Evolutionary conservation across 2,888 invertebrate genomes (phyloP).

Genomic region (Abrostola tripartita): DNA sequence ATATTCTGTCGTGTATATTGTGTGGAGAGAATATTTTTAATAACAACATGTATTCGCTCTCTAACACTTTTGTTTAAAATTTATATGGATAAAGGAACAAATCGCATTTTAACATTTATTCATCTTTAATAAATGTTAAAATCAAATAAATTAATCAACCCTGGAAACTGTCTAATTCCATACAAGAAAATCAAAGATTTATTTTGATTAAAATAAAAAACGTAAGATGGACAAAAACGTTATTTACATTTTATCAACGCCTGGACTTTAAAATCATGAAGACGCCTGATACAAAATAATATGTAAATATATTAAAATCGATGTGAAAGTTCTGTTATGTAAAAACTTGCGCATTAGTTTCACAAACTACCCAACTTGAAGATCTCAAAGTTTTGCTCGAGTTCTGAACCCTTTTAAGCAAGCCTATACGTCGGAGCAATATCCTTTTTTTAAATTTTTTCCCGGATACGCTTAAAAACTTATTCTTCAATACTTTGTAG

Average conservation of each 20-base stretch:
- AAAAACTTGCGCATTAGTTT: slow-evolving; percentile 48
- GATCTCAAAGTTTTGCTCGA: slow-evolving; percentile 30
- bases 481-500: not conserved
- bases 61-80: too few species aligned
- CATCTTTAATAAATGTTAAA: too few species aligned
- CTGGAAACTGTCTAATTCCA: too few species aligned
- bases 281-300: slow-evolving; percentile 29
- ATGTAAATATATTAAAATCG: slow-evolving; percentile 54
- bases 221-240: slow-evolving; percentile 7
- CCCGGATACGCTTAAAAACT: slow-evolving; percentile 1
- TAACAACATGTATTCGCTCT: too few species aligned
- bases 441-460: slow-evolving; percentile 8
- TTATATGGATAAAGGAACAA: too few species aligned
- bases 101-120: too few species aligned
- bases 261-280: slow-evolving; percentile 24
- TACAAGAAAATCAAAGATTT: too few species aligned
- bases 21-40: too few species aligned
- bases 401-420: slow-evolving; percentile 35
- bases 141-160: too few species aligned
- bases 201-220: not conserved
- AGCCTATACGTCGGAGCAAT: slow-evolving; percentile 16
- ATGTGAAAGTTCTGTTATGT: slow-evolving; percentile 40
- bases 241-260: slow-evolving; percentile 23
- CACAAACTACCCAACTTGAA: slow-evolving; percentile 38
- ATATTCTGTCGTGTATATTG: too few species aligned